Percentiles rank a stretch among this genome's conserved stretches.
phyloP scores from a whole-genome alignment of 2,113 vertebrate genomes.

The Carassius gibelio region DNA sequence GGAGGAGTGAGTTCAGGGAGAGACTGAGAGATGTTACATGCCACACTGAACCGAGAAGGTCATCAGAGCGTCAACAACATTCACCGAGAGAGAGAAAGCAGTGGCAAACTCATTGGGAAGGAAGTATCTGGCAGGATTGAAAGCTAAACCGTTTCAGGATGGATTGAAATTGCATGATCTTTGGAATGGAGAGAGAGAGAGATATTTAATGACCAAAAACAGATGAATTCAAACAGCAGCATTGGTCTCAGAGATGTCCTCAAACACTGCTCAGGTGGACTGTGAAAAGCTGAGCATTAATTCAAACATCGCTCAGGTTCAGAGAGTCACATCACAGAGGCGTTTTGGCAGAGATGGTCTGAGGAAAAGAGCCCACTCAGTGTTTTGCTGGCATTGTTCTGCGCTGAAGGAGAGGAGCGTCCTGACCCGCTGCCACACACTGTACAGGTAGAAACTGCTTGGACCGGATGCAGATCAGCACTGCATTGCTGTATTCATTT shows the following conservation, averaged over 20 bases:
- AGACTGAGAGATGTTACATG: constrained; percentile 51
- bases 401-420: constrained; percentile 59
- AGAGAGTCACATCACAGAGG: constrained; percentile 30
- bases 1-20: not conserved
- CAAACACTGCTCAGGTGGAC: constrained; percentile 33
- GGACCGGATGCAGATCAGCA: not conserved
- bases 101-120: constrained; percentile 18
- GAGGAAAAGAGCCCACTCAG: constrained; percentile 24
- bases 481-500: not conserved
- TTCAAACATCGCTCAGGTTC: not conserved
- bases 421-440: constrained; percentile 44
- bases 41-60: constrained; percentile 67
- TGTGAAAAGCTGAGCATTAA: not conserved
- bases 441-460: constrained; percentile 60
- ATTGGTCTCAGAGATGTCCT: not conserved
- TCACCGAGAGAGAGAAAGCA: constrained; percentile 56
- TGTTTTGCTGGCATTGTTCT: constrained; percentile 63
- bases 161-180: constrained; percentile 57
- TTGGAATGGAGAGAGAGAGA: constrained; percentile 45
- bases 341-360: constrained; percentile 35
- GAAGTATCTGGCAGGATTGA: constrained; percentile 60
- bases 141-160: constrained; percentile 57
- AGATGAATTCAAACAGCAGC: not conserved
- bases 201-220: constrained; percentile 3
- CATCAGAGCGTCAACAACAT: constrained; percentile 61